Evolutionary conservation across 1,140 invertebrate species (phyloP), one percentile per base, ranked within the genome.

Genomic region (Teleogryllus occipitalis): DNA sequence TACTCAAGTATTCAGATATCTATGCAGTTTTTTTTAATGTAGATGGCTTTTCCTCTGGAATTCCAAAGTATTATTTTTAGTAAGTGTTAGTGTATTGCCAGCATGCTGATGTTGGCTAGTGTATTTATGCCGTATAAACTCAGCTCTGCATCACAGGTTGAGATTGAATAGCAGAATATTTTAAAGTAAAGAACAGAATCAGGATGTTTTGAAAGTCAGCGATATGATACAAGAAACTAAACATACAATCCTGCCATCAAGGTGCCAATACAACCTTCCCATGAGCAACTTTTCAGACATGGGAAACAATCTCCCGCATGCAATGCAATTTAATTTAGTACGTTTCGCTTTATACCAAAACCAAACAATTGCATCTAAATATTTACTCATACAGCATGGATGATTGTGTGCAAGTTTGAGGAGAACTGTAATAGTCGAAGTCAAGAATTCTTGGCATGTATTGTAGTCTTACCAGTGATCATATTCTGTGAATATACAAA

Each of bases 211-310:
- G 54, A 65, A 39, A 65, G 54, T 65, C 54, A 65, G 54, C 18
- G 54, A 65, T 18, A 65, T 65, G 54, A 39, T 39, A 39, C 18
- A 65, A 65, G 48, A 77, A 77, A 77, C 47, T 48, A 65, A 18
- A 54, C 75, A 74, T 80, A 80, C 79, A 77, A 80, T 80, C 79
- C 79, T 80, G 79, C 79, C 79, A 80, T 80, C 54, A 77, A 48
- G 76, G 79, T 80, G 79, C 79, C 79, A 80, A 80, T 80, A 39
- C 48, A 77, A 48, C 76, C 76, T 77, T 77, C 46, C 76, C 76
- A 47, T 8, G 18, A 73, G 14, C 54, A 78, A 46, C 46, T 74
- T 72, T 49, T 27, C 46, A 18, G 47, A 54, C 21, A 78, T 65
- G 54, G 78, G 46, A 74, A 74, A 18, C 18, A 22, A 65, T 39